phyloP scores from a whole-genome alignment of 2,888 invertebrate species.

The Noctua janthina region DNA sequence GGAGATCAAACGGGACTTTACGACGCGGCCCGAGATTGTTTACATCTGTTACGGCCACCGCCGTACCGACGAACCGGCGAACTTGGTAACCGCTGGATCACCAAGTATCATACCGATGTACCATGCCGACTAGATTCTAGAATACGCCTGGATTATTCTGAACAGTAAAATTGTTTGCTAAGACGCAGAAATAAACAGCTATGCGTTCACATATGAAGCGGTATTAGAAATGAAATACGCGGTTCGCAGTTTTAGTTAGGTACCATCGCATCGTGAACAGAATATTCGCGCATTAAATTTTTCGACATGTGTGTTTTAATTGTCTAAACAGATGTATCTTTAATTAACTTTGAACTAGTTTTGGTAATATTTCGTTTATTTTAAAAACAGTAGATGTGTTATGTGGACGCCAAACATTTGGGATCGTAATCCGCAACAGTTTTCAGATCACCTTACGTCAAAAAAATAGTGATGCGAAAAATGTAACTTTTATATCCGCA shows the following conservation, averaged over 20 bases:
- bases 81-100: constrained; percentile 87
- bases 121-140: constrained; percentile 46
- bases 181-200: neutral
- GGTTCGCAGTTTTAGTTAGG: constrained; percentile 10
- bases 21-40: constrained; percentile 88
- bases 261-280: constrained; percentile 10
- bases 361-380: constrained; percentile 4
- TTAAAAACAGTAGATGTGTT: neutral
- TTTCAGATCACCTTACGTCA: constrained; percentile 37
- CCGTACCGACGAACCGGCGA: constrained; percentile 77
- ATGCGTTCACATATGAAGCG: neutral
- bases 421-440: constrained; percentile 2
- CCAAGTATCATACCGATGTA: constrained; percentile 77
- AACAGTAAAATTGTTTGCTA: constrained; percentile 11
- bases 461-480: constrained; percentile 36
- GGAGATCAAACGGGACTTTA: constrained; percentile 90
- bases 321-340: constrained; percentile 51
- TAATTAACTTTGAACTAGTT: constrained; percentile 40
- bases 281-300: constrained; percentile 26
- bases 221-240: constrained; percentile 25
- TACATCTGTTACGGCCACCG: constrained; percentile 89
- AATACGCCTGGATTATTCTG: constrained; percentile 48
- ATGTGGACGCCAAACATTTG: neutral
- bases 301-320: constrained; percentile 56
- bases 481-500: constrained; percentile 44